Percentiles rank a stretch among this genome's conserved stretches.
Evolutionary conservation across 2,113 vertebrate species (phyloP).

Genomic region (Myrmophylax atrothorax): DNA sequence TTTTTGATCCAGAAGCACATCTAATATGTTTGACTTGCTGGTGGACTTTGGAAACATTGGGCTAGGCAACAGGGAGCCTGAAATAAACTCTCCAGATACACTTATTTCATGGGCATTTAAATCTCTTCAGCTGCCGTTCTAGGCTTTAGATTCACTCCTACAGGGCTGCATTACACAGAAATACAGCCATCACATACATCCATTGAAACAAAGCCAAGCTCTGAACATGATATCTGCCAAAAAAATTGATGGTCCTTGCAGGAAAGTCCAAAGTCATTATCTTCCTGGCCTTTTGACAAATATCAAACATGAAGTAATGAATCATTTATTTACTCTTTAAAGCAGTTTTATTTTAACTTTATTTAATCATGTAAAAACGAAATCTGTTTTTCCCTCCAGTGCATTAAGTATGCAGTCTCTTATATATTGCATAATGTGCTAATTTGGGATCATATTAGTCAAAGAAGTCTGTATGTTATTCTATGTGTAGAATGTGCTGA

Average conservation of each 20-base stretch:
- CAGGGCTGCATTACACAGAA: not conserved
- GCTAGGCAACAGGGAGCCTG: not conserved
- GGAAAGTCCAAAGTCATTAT: conserved; percentile 5
- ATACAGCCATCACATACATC: not conserved
- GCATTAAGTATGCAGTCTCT: not conserved
- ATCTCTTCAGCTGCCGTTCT: not conserved
- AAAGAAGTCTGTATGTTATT: not conserved
- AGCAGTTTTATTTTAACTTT: conserved; percentile 16
- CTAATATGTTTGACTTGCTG: not conserved
- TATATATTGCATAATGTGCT: not conserved
- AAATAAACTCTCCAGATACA: not conserved
- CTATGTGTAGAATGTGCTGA: conserved; percentile 13
- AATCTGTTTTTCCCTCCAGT: not conserved
- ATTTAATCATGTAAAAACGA: not conserved
- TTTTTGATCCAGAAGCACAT: not conserved
- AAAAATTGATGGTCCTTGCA: not conserved
- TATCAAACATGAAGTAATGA: not conserved
- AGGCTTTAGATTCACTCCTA: not conserved
- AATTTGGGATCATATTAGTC: conserved; percentile 19
- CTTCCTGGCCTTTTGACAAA: not conserved
- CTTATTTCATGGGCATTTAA: not conserved
- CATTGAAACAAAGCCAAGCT: not conserved
- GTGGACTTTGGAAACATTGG: not conserved
- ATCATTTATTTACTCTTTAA: conserved; percentile 19
- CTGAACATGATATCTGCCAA: not conserved